Conservation (phyloP, 2,797 vertebrate species). For the Dendrocincla tyrannina region DNA sequence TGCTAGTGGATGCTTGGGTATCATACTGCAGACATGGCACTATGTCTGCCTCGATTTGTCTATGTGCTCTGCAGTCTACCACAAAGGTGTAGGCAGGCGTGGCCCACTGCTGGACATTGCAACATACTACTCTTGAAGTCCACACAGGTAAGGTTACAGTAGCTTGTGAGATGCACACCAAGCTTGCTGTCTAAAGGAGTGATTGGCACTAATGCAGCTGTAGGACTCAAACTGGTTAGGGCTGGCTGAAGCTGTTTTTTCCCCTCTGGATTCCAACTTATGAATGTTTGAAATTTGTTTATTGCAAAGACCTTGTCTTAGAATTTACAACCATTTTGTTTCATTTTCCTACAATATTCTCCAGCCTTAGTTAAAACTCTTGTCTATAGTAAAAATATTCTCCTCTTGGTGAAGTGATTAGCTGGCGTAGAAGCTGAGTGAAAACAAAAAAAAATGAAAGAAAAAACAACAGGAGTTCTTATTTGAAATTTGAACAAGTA, state of each 20-base stretch:
- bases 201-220: not conserved
- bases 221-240: not conserved
- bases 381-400: not conserved
- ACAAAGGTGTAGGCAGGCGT: fast-evolving
- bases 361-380: not conserved
- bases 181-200: not conserved
- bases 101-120: too few relatives aligned
- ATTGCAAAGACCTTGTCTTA: not conserved
- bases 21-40: fast-evolving
- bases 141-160: fast-evolving
- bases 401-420: not conserved
- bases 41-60: not conserved
- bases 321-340: not conserved
- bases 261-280: not conserved
- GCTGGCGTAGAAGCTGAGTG: not conserved
- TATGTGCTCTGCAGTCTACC: not conserved
- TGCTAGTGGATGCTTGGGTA: not conserved
- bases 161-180: not conserved
- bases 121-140: not conserved
- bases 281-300: not conserved
- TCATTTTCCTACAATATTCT: not conserved
- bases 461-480: not conserved
- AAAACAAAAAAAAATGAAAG: not conserved
- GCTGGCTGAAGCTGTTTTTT: not conserved
- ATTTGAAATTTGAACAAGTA: not conserved